phyloP scores from a whole-genome alignment of 64 coral and sea anemone species.

The Pachyseris speciosa region DNA sequence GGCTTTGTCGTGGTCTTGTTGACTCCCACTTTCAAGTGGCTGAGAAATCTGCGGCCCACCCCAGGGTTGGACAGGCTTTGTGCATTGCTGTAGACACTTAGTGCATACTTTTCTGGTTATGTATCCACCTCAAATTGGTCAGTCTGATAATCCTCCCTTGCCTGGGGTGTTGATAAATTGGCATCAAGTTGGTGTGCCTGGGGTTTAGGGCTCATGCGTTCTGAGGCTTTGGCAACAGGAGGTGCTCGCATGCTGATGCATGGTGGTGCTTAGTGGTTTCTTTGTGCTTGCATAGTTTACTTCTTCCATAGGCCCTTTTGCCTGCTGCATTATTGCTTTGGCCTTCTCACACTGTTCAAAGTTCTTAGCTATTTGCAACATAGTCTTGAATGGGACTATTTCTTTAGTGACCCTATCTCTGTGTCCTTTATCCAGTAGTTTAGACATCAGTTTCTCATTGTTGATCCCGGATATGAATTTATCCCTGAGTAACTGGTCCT shows the following conservation, averaged over 20 bases:
- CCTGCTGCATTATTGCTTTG: slow-evolving; percentile 44
- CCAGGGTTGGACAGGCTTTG: no score
- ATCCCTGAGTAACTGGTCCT: slow-evolving; percentile 57
- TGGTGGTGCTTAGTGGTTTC: not conserved
- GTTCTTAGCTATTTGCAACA: slow-evolving; percentile 59
- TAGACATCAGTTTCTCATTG: slow-evolving; percentile 38
- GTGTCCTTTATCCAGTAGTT: slow-evolving; percentile 37
- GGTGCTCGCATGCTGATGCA: slow-evolving; percentile 12
- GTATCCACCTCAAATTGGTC: no score
- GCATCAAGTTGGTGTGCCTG: slow-evolving; percentile 17
- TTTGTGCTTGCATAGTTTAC: slow-evolving; percentile 7
- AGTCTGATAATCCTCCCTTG: no score
- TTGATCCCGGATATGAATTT: slow-evolving; percentile 66
- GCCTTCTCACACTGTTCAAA: slow-evolving; percentile 51
- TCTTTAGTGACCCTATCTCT: slow-evolving; percentile 46
- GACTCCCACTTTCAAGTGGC: no score
- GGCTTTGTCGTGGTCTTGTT: not conserved
- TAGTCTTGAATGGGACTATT: slow-evolving; percentile 25
- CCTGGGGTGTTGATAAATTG: not conserved
- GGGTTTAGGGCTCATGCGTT: not conserved
- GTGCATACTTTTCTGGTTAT: no score
- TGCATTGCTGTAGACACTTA: no score
- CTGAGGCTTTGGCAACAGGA: not conserved
- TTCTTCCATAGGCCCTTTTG: slow-evolving; percentile 25
- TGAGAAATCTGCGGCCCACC: no score